These are phyloP conservation scores for Cyclura pinguis DNA, from an alignment of 2,797 vertebrate genomes.

Conservation along the genomic window DNA sequence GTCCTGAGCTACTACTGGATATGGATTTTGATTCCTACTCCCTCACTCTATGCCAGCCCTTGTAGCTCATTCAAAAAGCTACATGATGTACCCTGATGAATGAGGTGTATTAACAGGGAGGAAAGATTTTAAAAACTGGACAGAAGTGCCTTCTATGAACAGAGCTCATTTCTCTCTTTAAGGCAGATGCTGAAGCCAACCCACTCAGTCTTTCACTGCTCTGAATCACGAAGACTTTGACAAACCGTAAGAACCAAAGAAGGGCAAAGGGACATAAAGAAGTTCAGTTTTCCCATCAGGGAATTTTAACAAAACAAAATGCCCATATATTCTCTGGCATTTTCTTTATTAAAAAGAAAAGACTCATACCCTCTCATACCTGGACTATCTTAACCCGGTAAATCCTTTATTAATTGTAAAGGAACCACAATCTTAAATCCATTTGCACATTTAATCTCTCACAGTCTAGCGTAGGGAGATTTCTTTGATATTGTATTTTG, in stretches of 20 bases:
- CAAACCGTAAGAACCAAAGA: background rate
- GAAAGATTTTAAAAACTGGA: background rate
- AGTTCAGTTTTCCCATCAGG: background rate
- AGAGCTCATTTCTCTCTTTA: too few species aligned
- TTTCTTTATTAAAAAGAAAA: background rate
- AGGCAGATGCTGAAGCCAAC: background rate
- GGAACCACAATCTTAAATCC: conserved; percentile 28
- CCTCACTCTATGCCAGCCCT: too few species aligned
- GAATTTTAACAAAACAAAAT: background rate
- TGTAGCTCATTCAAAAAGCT: background rate
- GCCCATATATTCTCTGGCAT: background rate
- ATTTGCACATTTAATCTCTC: conserved; percentile 36
- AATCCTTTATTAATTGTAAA: background rate
- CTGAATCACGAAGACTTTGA: background rate
- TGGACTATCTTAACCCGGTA: background rate
- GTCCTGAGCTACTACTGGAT: background rate
- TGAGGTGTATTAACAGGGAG: background rate
- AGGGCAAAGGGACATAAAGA: background rate
- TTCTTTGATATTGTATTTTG: background rate
- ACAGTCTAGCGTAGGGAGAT: background rate
- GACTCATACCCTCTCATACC: background rate
- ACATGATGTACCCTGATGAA: background rate
- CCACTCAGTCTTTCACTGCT: background rate
- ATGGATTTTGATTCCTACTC: background rate
- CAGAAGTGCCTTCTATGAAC: background rate